Evolutionary conservation across 1,140 invertebrate species (phyloP).

Genomic region (Drosophila santomea): DNA sequence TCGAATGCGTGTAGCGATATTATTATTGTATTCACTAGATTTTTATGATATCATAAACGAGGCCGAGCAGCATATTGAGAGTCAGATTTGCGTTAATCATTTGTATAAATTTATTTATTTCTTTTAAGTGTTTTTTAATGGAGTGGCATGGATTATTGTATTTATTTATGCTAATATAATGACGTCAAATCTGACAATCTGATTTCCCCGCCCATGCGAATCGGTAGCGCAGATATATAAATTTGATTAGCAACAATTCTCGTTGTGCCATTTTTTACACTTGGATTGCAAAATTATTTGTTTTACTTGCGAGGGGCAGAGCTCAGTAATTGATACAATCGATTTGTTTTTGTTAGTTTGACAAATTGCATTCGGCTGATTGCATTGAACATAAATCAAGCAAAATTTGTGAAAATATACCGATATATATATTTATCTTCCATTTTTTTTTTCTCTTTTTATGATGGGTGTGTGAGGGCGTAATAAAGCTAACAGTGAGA

Average conservation of each 20-base stretch:
- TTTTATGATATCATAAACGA: conserved; percentile 58
- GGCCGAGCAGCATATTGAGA: conserved; percentile 38
- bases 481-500: conserved; percentile 42
- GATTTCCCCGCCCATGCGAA: conserved; percentile 20
- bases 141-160: conserved; percentile 53
- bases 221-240: conserved; percentile 27
- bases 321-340: conserved; percentile 25
- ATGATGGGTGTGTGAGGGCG: conserved; percentile 35
- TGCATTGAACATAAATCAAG: conserved; percentile 48
- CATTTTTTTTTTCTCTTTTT: neutral
- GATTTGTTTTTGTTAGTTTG: conserved; percentile 33
- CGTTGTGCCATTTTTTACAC: conserved; percentile 46
- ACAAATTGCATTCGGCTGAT: conserved; percentile 43
- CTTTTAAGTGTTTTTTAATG: conserved; percentile 64
- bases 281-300: conserved; percentile 37
- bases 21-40: conserved; percentile 52
- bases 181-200: conserved; percentile 64
- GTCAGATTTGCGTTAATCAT: conserved; percentile 46
- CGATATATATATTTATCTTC: conserved; percentile 19
- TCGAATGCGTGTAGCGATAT: conserved; percentile 30
- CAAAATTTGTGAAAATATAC: conserved; percentile 8
- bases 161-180: conserved; percentile 75
- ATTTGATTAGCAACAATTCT: conserved; percentile 42
- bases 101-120: conserved; percentile 52
- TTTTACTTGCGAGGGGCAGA: conserved; percentile 3